A percentile compares a stretch with the other conserved stretches of the same genome.
Conservation (phyloP, 2,113 vertebrate species). For the Alouatta palliata region DNA sequence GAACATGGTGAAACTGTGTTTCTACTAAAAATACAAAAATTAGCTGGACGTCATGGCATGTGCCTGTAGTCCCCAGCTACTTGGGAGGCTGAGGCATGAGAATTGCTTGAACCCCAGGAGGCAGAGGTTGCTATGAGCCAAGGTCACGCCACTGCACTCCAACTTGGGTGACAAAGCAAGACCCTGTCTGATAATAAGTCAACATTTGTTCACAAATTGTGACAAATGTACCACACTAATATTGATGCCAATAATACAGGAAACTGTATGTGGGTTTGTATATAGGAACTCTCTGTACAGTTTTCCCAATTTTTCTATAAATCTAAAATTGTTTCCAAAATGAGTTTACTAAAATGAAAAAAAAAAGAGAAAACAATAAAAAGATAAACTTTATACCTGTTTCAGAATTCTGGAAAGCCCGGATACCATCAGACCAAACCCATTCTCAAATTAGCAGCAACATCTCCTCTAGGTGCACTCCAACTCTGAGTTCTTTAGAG, state of each 20-base stretch:
- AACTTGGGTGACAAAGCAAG: too few species aligned
- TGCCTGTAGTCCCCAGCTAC: too few species aligned
- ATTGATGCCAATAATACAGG: neutral
- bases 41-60: accelerated
- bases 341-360: neutral
- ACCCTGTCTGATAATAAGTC: neutral
- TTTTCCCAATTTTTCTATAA: slow-evolving; percentile 8
- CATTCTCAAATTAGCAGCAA: neutral
- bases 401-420: neutral
- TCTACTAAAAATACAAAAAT: too few species aligned
- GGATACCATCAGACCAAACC: neutral
- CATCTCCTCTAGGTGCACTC: neutral
- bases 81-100: too few species aligned
- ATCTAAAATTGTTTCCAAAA: slow-evolving; percentile 23
- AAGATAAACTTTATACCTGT: neutral
- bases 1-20: too few species aligned
- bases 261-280: neutral
- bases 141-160: too few species aligned
- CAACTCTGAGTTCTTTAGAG: neutral
- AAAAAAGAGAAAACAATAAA: neutral
- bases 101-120: too few species aligned
- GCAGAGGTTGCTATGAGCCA: too few species aligned
- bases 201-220: neutral
- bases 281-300: neutral
- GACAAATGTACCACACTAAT: neutral